Evolutionary conservation across 2,113 vertebrate species (phyloP), one percentile per base, ranked within the genome.

Genomic region (Megaleporinus macrocephalus): DNA sequence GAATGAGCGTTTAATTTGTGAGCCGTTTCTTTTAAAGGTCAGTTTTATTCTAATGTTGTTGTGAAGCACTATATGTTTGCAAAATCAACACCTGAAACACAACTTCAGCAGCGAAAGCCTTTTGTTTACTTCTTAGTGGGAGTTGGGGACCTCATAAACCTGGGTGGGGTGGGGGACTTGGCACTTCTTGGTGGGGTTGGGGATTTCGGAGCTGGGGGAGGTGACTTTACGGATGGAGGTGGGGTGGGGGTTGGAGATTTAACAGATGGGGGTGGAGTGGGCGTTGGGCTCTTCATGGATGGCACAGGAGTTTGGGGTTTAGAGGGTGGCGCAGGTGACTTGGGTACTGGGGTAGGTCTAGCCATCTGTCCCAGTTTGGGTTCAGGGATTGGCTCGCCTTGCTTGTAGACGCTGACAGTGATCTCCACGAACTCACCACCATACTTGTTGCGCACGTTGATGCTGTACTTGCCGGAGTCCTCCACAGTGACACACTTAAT

Each of bases 391-490:
- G 95, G 84, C 87, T 99, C 97, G 1, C 98, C 98, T 0, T 96
- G 95, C 89, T 91, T 96, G 93, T 98, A 99, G 76, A 99, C 98
- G 49, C 98, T 99, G 88, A 99, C 92, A 5, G 98, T 99, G 90
- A 99, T 93, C 79, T 99, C 98, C 0, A 99, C 97, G 72, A 97
- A 98, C 94, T 99, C 98, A 0, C 97, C 97, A 0, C 98, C 98
- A 0, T 98, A 95, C 81, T 99, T 99, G 95, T 99, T 99, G 91
- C 95, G 93, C 51, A 99, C 97, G 13, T 96, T 95, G 88, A 99
- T 96, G 92, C 97, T 97, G 82, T 98, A 99, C 91, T 97, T 99
- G 84, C 98, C 98, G 0, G 98, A 99, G 88, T 99, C 98, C 51
- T 99, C 98, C 0, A 97, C 94, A 0, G 95, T 93, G 53, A 99